phyloP scores from a whole-genome alignment of 2,888 invertebrate genomes.

The Villa cingulata region DNA sequence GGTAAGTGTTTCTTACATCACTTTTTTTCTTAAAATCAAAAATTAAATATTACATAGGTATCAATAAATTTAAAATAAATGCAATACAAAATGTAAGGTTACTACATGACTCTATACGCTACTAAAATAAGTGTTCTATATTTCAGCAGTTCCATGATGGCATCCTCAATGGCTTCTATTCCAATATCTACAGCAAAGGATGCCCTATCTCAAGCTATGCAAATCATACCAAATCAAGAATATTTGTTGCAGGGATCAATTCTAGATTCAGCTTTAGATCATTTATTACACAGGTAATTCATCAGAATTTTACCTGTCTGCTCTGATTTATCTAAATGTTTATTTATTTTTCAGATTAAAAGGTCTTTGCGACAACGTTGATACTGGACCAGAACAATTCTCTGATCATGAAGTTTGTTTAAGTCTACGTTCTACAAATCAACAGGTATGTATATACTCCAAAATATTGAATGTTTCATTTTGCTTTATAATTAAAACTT shows the following conservation, averaged over 20 bases:
- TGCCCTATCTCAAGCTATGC: constrained; percentile 61
- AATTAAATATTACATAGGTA: too few relatives aligned
- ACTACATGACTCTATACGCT: too few relatives aligned
- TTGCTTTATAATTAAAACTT: neutral
- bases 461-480: neutral
- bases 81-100: too few relatives aligned
- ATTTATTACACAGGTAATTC: constrained; percentile 59
- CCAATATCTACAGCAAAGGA: constrained; percentile 48
- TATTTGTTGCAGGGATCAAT: constrained; percentile 89
- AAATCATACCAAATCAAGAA: constrained; percentile 85
- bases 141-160: too few relatives aligned
- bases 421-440: constrained; percentile 55
- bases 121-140: too few relatives aligned
- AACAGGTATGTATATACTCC: constrained; percentile 32
- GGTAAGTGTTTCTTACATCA: too few relatives aligned
- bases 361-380: constrained; percentile 87
- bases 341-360: constrained; percentile 40
- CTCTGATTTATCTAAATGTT: neutral
- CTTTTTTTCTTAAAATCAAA: too few relatives aligned
- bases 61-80: too few relatives aligned
- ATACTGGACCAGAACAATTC: constrained; percentile 80
- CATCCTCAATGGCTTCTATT: neutral
- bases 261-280: constrained; percentile 79
- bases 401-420: constrained; percentile 89
- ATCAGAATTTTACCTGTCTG: neutral